Percentiles rank a stretch among this genome's conserved stretches.
Conservation (phyloP, 2,797 vertebrate species). For the Coregonus suidteri region DNA sequence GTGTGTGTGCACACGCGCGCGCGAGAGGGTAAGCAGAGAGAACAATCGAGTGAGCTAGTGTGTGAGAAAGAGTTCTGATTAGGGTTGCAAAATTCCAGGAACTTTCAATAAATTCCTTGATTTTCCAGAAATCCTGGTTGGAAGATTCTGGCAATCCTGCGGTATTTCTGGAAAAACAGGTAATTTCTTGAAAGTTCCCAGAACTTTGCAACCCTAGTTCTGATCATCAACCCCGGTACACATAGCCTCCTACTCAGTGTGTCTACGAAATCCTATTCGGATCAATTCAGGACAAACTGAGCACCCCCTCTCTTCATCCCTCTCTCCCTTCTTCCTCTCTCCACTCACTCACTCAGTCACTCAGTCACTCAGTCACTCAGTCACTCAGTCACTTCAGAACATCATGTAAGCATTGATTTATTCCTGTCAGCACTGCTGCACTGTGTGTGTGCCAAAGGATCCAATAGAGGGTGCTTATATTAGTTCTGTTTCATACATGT, state of each 20-base stretch:
- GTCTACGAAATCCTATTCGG: constrained; percentile 14
- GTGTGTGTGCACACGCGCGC: background rate
- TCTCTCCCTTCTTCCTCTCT: constrained; percentile 26
- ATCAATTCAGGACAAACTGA: constrained; percentile 48
- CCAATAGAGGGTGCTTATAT: too few relatives aligned
- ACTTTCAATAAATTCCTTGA: too few relatives aligned
- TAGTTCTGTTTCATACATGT: too few relatives aligned
- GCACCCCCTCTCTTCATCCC: constrained; percentile 34
- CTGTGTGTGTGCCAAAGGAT: background rate
- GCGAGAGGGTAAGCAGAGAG: constrained; percentile 33
- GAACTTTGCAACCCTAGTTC: too few relatives aligned
- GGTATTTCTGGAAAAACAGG: too few relatives aligned
- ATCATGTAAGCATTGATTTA: constrained; percentile 34
- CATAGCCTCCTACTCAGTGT: constrained; percentile 49
- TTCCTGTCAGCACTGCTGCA: constrained; percentile 24
- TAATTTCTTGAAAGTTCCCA: too few relatives aligned
- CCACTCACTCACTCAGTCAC: background rate
- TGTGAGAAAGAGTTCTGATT: too few relatives aligned
- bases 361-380: too few relatives aligned
- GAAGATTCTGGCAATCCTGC: too few relatives aligned
- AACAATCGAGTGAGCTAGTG: background rate
- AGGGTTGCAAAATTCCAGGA: too few relatives aligned
- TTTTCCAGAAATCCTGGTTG: too few relatives aligned
- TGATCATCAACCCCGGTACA: constrained; percentile 9
- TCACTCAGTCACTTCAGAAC: constrained; percentile 17